A percentile compares a stretch with the other conserved stretches of the same genome.
Evolutionary conservation across 1,140 invertebrate species (phyloP).

Genomic region (Cydia strobilella): DNA sequence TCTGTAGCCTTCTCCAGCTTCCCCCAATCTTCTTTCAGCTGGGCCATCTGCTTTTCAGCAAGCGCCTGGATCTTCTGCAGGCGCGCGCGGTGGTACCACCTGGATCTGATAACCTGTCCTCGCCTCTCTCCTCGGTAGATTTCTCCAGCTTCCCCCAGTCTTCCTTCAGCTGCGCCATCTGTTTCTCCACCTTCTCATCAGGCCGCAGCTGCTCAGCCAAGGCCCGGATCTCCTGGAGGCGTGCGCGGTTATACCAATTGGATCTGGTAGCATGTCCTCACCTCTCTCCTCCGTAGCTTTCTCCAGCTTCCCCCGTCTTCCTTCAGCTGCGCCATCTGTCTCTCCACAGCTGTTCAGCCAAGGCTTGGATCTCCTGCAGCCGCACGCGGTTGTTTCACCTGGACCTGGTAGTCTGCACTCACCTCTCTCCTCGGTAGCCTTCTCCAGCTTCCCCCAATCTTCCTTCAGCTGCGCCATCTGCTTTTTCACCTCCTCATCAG

Average conservation of each 20-base stretch:
- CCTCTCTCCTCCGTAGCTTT: conserved; percentile 86
- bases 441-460: conserved; percentile 91
- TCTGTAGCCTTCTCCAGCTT: conserved; percentile 89
- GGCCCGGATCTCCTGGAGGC: conserved; percentile 90
- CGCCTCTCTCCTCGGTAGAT: conserved; percentile 89
- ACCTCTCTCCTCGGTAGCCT: conserved; percentile 86
- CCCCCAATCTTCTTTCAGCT: conserved; percentile 88
- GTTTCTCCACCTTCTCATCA: conserved; percentile 87
- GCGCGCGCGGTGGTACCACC: no score
- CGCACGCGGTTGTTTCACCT: conserved; percentile 80
- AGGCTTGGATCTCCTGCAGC: conserved; percentile 91
- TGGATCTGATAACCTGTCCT: no score
- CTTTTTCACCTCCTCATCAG: conserved; percentile 88
- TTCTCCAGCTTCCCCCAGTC: conserved; percentile 91
- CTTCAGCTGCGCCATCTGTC: conserved; percentile 83
- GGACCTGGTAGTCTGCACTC: conserved; percentile 4
- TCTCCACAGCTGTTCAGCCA: conserved; percentile 85
- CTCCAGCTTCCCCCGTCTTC: conserved; percentile 88
- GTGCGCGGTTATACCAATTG: conserved; percentile 68
- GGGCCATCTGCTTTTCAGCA: conserved; percentile 85
- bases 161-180: conserved; percentile 85
- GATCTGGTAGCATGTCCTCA: conserved; percentile 34
- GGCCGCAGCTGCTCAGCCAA: conserved; percentile 86
- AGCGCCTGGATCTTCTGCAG: no score
- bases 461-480: conserved; percentile 83